Percentiles rank a stretch among this genome's conserved stretches.
Conservation (phyloP, 2,888 invertebrate genomes). For the Nezara viridula region DNA sequence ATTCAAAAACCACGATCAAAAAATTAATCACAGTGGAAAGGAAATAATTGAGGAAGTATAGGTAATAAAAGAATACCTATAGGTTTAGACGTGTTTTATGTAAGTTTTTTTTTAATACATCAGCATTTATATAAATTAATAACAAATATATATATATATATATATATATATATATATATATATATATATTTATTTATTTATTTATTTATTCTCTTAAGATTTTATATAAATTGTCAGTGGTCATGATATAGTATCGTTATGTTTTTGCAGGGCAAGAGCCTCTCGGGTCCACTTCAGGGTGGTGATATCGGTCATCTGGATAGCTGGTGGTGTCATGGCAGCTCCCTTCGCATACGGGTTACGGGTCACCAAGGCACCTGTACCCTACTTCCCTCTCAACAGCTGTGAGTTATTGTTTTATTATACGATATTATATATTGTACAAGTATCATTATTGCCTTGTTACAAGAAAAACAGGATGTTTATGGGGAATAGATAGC, state of each 20-base stretch:
- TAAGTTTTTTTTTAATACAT: no score
- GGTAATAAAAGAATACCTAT: no score
- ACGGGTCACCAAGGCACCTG: slow-evolving; percentile 65
- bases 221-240: neutral
- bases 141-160: no score
- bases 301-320: slow-evolving; percentile 71
- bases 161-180: no score
- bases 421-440: neutral
- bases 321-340: slow-evolving; percentile 69
- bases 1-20: no score
- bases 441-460: neutral
- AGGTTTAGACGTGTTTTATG: no score
- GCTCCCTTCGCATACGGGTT: slow-evolving; percentile 69
- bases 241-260: slow-evolving; percentile 20
- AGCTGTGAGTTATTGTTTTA: slow-evolving; percentile 36
- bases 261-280: slow-evolving; percentile 67
- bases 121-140: no score
- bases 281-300: slow-evolving; percentile 70
- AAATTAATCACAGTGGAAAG: no score
- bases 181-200: neutral
- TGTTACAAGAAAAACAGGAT: neutral
- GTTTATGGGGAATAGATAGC: no score
- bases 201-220: neutral
- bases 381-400: slow-evolving; percentile 50
- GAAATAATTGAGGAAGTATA: no score